Conservation (phyloP, 2,888 invertebrate species). For the Colletes collaris region DNA sequence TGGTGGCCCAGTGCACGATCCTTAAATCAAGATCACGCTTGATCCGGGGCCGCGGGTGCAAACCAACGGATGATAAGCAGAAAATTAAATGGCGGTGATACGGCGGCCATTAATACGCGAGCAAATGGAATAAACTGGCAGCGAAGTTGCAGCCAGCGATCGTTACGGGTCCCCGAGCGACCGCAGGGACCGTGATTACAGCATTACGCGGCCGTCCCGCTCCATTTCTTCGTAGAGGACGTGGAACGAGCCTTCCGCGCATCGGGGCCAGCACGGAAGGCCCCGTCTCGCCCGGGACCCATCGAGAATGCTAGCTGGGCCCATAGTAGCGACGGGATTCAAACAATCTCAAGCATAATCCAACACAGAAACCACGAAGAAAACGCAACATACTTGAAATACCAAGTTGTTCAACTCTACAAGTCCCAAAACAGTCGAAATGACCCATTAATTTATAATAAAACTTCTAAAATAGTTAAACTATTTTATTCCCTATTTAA, state of each 20-base stretch:
- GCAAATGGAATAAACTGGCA: slow-evolving; percentile 28
- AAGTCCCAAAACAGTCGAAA: too few species aligned
- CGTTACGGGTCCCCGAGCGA: slow-evolving; percentile 66
- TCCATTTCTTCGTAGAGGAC: slow-evolving; percentile 33
- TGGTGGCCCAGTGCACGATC: not conserved
- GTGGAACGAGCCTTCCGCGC: slow-evolving; percentile 2
- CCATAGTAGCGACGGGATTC: slow-evolving; percentile 2
- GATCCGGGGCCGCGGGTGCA: not conserved
- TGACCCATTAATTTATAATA: too few species aligned
- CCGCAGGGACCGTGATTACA: slow-evolving; percentile 65
- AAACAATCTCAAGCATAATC: too few species aligned
- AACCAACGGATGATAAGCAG: slow-evolving; percentile 18
- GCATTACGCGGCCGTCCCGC: slow-evolving; percentile 57
- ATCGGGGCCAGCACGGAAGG: not conserved
- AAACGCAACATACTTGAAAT: too few species aligned
- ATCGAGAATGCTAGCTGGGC: slow-evolving; percentile 59
- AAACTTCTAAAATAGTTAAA: too few species aligned
- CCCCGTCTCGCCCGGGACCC: not conserved
- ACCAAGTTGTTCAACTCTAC: too few species aligned
- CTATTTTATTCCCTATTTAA: too few species aligned
- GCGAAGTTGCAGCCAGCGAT: slow-evolving; percentile 53
- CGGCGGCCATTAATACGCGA: slow-evolving; percentile 22
- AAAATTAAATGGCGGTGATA: slow-evolving; percentile 24
- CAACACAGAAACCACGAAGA: too few species aligned
- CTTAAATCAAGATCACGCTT: too few species aligned